Conservation (phyloP, 2,113 vertebrate species). For the Anas platyrhynchos region DNA sequence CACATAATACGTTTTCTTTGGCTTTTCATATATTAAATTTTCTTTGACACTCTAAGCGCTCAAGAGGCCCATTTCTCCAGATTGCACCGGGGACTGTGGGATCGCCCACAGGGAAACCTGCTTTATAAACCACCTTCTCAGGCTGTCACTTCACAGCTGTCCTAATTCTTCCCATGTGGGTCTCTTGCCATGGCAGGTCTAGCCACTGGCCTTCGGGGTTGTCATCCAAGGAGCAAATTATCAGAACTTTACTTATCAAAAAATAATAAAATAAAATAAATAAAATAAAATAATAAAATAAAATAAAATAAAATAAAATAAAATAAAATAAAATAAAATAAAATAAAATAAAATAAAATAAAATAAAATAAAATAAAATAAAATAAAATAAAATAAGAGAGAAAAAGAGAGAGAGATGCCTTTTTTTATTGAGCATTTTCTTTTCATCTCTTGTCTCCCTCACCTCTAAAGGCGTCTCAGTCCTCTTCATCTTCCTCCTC, state of each 20-base stretch:
- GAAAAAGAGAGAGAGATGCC: not conserved
- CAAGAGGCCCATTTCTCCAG: not conserved
- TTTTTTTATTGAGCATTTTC: not conserved
- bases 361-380: no score
- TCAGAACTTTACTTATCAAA: not conserved
- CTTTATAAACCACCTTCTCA: not conserved
- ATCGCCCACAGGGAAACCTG: not conserved
- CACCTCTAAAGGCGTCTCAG: not conserved
- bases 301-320: not conserved
- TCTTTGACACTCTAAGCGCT: not conserved
- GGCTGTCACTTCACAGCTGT: not conserved
- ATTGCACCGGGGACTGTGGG: not conserved
- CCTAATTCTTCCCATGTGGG: not conserved
- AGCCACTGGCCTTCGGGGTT: not conserved
- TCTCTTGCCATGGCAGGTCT: not conserved
- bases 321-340: no score
- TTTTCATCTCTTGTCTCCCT: not conserved
- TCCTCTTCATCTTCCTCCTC: not conserved
- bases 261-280: not conserved
- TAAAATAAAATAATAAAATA: no score
- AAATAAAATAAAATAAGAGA: not conserved
- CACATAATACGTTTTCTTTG: not conserved
- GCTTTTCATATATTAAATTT: not conserved
- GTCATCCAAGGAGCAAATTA: not conserved
- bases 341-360: no score